A percentile compares a stretch with the other conserved stretches of the same genome.
These are phyloP conservation scores for Zosterops pallidus DNA, from an alignment of 2,113 vertebrate genomes.

Conservation along the genomic window DNA sequence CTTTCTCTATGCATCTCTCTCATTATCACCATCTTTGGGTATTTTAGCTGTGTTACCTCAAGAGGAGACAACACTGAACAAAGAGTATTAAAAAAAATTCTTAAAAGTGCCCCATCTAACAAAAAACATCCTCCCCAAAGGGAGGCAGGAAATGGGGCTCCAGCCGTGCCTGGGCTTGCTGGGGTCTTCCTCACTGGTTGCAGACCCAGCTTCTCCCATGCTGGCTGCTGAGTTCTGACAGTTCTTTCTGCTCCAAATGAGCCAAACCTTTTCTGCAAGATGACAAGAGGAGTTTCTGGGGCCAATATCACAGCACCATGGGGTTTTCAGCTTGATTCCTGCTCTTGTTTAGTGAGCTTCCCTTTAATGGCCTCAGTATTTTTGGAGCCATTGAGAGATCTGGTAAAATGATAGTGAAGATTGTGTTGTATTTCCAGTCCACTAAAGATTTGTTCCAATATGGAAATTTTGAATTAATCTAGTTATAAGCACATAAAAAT, in stretches of 20 bases:
- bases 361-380: not conserved
- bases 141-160: not conserved
- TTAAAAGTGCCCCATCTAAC: not conserved
- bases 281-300: not conserved
- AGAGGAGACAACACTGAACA: not conserved
- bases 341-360: not conserved
- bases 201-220: fast-evolving
- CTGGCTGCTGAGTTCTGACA: not conserved
- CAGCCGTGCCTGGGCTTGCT: not conserved
- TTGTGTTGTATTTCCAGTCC: not conserved
- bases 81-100: not conserved
- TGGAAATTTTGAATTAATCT: not conserved
- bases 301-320: not conserved
- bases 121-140: not conserved
- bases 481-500: not conserved
- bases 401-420: not conserved
- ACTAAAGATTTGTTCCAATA: not conserved
- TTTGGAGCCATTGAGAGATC: not conserved
- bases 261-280: not conserved
- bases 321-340: not conserved
- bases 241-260: not conserved
- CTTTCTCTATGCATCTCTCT: not conserved
- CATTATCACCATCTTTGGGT: not conserved
- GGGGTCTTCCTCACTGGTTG: not conserved
- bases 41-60: not conserved